Conservation (phyloP, 2,113 vertebrate species). For the Aspidoscelis tigris region DNA sequence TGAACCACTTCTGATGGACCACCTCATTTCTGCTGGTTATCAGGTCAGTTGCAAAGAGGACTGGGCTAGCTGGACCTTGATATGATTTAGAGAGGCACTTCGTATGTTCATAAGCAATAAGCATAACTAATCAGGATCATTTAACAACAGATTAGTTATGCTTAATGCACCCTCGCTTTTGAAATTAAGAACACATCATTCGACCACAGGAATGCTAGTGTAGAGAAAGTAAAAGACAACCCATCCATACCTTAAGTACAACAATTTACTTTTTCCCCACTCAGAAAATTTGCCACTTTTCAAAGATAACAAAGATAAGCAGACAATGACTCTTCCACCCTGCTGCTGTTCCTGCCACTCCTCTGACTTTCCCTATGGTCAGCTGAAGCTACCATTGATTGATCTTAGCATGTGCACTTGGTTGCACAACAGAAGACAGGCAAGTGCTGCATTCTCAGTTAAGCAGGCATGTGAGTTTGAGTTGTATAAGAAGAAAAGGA, state of each 20-base stretch:
- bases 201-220: background rate
- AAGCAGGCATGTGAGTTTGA: background rate
- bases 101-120: background rate
- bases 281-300: no score
- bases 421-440: background rate
- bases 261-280: background rate
- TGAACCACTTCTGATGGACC: background rate
- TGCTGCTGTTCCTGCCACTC: no score
- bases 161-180: background rate
- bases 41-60: background rate
- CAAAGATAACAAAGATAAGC: no score
- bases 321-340: no score
- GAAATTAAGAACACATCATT: background rate
- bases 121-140: background rate
- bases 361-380: background rate
- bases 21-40: no score
- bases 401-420: background rate
- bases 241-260: background rate
- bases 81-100: background rate
- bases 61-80: background rate
- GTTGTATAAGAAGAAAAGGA: background rate
- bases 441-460: background rate
- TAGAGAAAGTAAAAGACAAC: background rate
- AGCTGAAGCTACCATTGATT: background rate
- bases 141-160: background rate